These are phyloP conservation scores for Glaucidium brasilianum DNA, from an alignment of 2,113 vertebrate species.

Conservation along the genomic window DNA sequence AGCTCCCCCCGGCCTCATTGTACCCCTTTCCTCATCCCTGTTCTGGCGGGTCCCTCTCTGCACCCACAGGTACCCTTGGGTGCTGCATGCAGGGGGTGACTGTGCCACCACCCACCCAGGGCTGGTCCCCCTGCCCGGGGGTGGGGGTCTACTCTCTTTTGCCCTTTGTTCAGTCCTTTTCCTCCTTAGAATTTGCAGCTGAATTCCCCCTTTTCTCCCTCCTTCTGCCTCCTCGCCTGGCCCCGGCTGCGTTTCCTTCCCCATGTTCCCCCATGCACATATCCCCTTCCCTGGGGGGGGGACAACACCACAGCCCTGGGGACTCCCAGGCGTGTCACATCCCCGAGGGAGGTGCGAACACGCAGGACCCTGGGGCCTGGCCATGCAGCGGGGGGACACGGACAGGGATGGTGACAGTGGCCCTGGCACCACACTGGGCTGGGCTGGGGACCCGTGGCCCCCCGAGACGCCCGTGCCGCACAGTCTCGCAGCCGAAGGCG, in stretches of 20 bases:
- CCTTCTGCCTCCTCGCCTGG: background rate
- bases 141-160: background rate
- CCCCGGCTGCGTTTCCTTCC: background rate
- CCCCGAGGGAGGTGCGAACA: background rate
- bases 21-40: background rate
- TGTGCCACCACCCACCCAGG: background rate
- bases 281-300: background rate
- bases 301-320: background rate
- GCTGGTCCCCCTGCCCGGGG: background rate
- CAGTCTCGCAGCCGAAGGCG: background rate
- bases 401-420: rapidly evolving
- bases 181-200: background rate
- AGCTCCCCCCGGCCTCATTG: rapidly evolving
- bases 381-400: rapidly evolving
- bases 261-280: rapidly evolving
- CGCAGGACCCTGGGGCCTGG: rapidly evolving
- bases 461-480: rapidly evolving
- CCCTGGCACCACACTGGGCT: rapidly evolving
- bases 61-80: background rate
- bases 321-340: rapidly evolving
- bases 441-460: background rate
- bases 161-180: background rate
- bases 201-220: background rate
- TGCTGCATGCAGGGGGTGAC: rapidly evolving
- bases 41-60: background rate